Base-by-base conservation (phyloP, 23 tunicate genomes). In the Diplosoma virens region DNA sequence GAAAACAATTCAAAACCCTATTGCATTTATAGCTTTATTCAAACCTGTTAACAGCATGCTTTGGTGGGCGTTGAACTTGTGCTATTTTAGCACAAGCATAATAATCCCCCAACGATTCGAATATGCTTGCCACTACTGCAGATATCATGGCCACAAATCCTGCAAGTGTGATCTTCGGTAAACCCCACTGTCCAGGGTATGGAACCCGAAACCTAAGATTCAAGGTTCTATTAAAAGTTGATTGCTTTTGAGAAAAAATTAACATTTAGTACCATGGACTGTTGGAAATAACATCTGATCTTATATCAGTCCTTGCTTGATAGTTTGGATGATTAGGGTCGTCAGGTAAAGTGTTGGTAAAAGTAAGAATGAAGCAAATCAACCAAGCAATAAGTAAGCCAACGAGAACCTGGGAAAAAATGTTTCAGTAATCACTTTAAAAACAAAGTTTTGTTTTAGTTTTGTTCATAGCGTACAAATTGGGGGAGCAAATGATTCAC, bases 181-280 rank as follows among this genome's bases (percentile, higher is more conserved):
- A 58, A 0, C 98, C 98, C 98, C 98, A 94, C 78, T 94, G 98
- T 1, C 88, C 88, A 24, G 98, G 98, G 71, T 94, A 94, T 3
- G 93, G 94, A 66, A 79, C 83, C 1, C 83, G 79, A 56, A 94
- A 87, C 98, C 98, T 90, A 47, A 5, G 48, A n/a, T n/a, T n/a
- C n/a, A n/a, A n/a, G n/a, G n/a, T n/a, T n/a, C n/a, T n/a, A n/a
- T n/a, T n/a, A n/a, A n/a, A n/a, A n/a, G n/a, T n/a, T n/a, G n/a
- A n/a, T n/a, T n/a, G n/a, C n/a, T n/a, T n/a, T n/a, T n/a, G n/a
- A n/a, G n/a, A n/a, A n/a, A n/a, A 41, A 41, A 7, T 41, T 7
- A 9, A 41, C 11, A n/a, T 56, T 56, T 5, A 56, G 47, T 50
- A 85, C 87, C 87, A 82, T 1, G 87, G 81, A 25, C 81, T 75